A percentile compares a stretch with the other conserved stretches of the same genome.
These are phyloP conservation scores for Aphidius gifuensis DNA, from an alignment of 1,140 invertebrate species.

Conservation along the genomic window DNA sequence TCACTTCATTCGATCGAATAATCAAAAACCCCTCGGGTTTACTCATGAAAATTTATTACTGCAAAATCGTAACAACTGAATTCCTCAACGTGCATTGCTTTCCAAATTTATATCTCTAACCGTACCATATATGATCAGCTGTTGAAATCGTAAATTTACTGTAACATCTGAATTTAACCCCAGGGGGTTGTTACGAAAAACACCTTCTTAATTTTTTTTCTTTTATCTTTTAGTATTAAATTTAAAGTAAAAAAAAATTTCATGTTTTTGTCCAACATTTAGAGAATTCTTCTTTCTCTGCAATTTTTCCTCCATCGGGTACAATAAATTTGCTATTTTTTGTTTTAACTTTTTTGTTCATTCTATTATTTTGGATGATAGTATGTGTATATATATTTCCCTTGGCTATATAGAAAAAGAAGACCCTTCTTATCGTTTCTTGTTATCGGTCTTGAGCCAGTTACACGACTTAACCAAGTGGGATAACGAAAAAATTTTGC, in stretches of 20 bases:
- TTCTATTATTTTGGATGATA: too few relatives aligned
- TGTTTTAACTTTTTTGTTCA: too few relatives aligned
- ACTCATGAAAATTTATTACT: too few relatives aligned
- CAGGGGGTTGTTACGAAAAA: background rate
- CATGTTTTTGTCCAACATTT: background rate
- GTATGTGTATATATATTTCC: too few relatives aligned
- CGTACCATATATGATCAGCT: too few relatives aligned
- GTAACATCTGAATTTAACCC: background rate
- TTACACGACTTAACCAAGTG: constrained; percentile 3
- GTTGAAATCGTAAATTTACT: constrained; percentile 4
- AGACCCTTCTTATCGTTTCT: constrained; percentile 8
- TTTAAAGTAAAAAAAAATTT: too few relatives aligned
- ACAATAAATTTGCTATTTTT: constrained; percentile 7
- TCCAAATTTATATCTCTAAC: too few relatives aligned
- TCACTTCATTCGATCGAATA: background rate
- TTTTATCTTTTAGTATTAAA: background rate
- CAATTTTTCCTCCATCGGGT: constrained; percentile 1
- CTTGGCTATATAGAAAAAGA: background rate
- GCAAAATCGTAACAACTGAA: too few relatives aligned
- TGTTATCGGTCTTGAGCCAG: constrained; percentile 4
- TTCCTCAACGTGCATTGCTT: too few relatives aligned
- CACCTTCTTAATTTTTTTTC: background rate
- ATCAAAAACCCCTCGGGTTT: too few relatives aligned
- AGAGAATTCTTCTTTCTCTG: constrained; percentile 1
- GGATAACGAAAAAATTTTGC: constrained; percentile 8